A percentile compares a stretch with the other conserved stretches of the same genome.
These are phyloP conservation scores for Limanda limanda DNA, from an alignment of 2,113 vertebrate genomes.

Conservation along the genomic window DNA sequence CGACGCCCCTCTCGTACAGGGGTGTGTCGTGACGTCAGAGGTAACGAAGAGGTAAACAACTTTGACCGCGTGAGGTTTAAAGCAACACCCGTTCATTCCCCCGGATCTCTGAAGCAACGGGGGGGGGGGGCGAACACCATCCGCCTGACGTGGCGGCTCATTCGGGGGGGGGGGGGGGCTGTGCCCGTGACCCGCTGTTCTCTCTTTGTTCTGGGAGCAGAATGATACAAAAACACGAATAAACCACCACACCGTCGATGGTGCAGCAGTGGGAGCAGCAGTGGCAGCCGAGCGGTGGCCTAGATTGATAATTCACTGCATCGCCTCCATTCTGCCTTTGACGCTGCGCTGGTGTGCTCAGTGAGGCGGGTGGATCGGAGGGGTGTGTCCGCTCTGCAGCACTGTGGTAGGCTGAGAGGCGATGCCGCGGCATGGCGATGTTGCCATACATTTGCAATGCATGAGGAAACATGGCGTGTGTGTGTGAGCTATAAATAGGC, in stretches of 20 bases:
- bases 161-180: not conserved
- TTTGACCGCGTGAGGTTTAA: constrained; percentile 85
- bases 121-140: not conserved
- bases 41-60: constrained; percentile 86
- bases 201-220: constrained; percentile 56
- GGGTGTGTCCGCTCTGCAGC: constrained; percentile 81
- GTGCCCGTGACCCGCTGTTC: not conserved
- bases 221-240: not conserved
- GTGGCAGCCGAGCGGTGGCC: not conserved
- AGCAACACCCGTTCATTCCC: constrained; percentile 65
- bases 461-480: constrained; percentile 21
- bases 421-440: constrained; percentile 60
- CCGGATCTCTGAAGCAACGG: constrained; percentile 40
- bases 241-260: constrained; percentile 1
- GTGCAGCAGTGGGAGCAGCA: not conserved
- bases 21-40: constrained; percentile 88
- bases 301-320: not conserved
- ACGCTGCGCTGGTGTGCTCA: constrained; percentile 61
- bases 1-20: constrained; percentile 75
- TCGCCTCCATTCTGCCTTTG: constrained; percentile 36
- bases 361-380: constrained; percentile 64
- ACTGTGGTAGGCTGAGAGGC: constrained; percentile 72
- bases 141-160: not conserved
- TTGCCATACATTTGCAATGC: constrained; percentile 59
- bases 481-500: constrained; percentile 21